Evolutionary conservation across 2,113 vertebrate species (phyloP).

Genomic region (Mormyrus lacerda): DNA sequence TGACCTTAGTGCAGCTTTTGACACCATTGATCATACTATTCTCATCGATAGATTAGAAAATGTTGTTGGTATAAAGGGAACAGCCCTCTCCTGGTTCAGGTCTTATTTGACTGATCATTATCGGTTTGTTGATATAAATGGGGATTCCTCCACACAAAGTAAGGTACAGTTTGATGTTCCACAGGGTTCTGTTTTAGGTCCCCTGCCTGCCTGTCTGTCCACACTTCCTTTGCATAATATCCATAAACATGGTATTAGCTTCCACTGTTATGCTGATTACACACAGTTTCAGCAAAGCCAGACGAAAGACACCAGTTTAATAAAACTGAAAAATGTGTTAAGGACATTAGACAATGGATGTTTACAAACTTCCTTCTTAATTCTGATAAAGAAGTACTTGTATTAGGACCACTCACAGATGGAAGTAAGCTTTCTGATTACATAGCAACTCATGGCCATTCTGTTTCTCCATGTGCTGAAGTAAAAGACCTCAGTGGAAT

Average conservation of each 20-base stretch:
- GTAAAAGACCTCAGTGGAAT: too few relatives aligned
- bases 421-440: too few relatives aligned
- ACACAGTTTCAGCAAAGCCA: background rate
- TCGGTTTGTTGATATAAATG: background rate
- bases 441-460: too few relatives aligned
- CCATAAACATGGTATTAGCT: background rate
- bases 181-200: background rate
- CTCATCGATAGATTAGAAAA: background rate
- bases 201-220: too few relatives aligned
- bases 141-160: background rate
- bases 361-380: too few relatives aligned
- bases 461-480: too few relatives aligned
- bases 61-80: background rate
- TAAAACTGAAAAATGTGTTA: background rate
- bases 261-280: background rate
- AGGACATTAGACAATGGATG: background rate
- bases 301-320: background rate
- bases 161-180: background rate
- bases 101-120: background rate
- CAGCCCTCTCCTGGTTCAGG: background rate
- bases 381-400: too few relatives aligned
- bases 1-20: too few relatives aligned
- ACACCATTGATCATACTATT: background rate
- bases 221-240: background rate
- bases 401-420: too few relatives aligned